Evolutionary conservation across 1,140 invertebrate species (phyloP), one percentile per base, ranked within the genome.

Genomic region (Bacillus rossius): DNA sequence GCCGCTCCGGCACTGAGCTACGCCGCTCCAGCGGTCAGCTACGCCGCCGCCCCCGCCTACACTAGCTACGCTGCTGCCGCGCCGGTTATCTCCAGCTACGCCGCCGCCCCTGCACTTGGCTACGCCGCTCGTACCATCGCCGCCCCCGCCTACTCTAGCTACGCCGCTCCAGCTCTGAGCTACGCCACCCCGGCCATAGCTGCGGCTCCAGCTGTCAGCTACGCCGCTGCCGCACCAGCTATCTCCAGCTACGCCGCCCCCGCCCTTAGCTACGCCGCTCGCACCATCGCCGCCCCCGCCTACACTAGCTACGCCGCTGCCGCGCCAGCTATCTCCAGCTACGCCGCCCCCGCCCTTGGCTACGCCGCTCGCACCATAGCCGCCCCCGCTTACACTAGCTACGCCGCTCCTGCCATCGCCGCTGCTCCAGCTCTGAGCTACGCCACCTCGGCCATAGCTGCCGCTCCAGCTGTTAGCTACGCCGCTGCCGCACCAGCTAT

Each of bases 71-170:
- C 5, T 4, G 4, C 4, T 34, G 29, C 29, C 25, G 85, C 84
- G 5, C 79, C 79, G 25, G 85, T 85, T 29, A 80, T 79, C 41
- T 88, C 86, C 69, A 84, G 83, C 54, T 88, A 88, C 65, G 75
- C 88, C 19, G 86, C 88, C 66, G 79, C 81, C 8, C 78, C 86
- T 67, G 85, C 85, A 1, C 69, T 84, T 20, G 64, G 84, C 4
- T 85, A 87, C 68, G 77, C 74, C 2, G 81, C 49, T 10, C 19
- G 16, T 49, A 84, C 85, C 68, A 74, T 81, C 29, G 76, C 82
- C n/a, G 83, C 85, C 55, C 76, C 78, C 8, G 60, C 73, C 52
- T 75, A 76, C 51, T 84, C 84, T 43, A 86, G 86, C 73, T 75
- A 82, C 37, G 83, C 84, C 8, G 77, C 81, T 10, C 83, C 80